Evolutionary conservation across 2,797 vertebrate genomes (phyloP).

Genomic region (Urosaurus nigricauda): DNA sequence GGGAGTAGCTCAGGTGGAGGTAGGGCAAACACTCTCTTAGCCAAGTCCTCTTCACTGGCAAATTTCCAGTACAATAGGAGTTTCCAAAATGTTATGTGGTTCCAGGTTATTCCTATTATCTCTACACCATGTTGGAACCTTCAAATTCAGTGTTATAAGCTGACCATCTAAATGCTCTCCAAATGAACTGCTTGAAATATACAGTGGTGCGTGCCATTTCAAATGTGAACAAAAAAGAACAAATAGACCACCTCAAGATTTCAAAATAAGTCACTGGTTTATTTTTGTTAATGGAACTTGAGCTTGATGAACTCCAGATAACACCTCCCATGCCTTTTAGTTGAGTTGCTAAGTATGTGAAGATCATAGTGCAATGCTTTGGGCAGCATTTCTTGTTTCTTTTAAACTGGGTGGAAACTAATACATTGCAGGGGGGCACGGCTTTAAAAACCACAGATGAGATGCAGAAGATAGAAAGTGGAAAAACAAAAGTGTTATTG

Average conservation of each 20-base stretch:
- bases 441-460: neutral
- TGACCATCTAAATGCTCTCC: neutral
- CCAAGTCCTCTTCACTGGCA: too few relatives aligned
- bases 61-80: neutral
- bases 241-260: neutral
- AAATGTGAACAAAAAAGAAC: neutral
- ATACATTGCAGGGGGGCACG: neutral
- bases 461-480: neutral
- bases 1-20: too few relatives aligned
- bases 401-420: neutral
- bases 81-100: neutral
- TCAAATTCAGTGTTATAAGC: neutral
- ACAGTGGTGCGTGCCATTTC: neutral
- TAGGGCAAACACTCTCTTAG: too few relatives aligned
- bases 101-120: neutral
- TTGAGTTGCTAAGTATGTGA: slow-evolving; percentile 8
- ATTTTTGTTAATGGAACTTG: slow-evolving; percentile 21
- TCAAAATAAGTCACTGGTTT: neutral
- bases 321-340: slow-evolving; percentile 1
- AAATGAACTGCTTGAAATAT: neutral
- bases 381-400: neutral
- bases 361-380: neutral
- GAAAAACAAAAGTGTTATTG: neutral
- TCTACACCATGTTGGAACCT: neutral
- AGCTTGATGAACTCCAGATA: slow-evolving; percentile 17